These are phyloP conservation scores for Chrysolina americana DNA, from an alignment of 2,888 invertebrate species.

Conservation along the genomic window DNA sequence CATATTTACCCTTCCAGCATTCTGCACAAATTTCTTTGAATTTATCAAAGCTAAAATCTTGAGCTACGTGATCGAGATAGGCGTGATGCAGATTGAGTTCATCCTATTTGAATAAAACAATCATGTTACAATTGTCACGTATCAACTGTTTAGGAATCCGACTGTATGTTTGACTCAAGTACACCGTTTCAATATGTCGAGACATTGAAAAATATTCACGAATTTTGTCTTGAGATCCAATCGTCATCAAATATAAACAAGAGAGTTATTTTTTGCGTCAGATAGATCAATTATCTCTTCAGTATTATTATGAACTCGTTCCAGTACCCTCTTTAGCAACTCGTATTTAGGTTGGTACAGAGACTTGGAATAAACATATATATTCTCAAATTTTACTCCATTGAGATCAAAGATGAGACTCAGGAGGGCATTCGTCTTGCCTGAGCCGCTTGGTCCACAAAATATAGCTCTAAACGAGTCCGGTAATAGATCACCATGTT, in stretches of 20 bases:
- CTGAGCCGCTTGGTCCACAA: too few species aligned
- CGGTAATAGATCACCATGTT: too few species aligned
- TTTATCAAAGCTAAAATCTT: slow-evolving; percentile 11
- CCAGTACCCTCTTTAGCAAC: slow-evolving; percentile 25
- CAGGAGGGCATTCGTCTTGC: too few species aligned
- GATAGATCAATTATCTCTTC: slow-evolving; percentile 32
- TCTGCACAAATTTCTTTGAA: slow-evolving; percentile 15
- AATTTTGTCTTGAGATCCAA: slow-evolving; percentile 16
- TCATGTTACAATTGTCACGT: slow-evolving; percentile 10
- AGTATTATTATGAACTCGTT: slow-evolving; percentile 29
- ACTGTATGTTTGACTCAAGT: slow-evolving; percentile 31
- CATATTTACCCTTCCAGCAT: slow-evolving; percentile 5
- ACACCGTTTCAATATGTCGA: slow-evolving; percentile 26
- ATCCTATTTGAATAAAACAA: slow-evolving; percentile 11
- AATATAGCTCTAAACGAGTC: too few species aligned
- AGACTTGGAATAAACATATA: slow-evolving; percentile 41
- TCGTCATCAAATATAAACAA: slow-evolving; percentile 33
- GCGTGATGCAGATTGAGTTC: slow-evolving; percentile 2
- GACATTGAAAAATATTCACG: slow-evolving; percentile 25
- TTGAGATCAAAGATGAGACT: too few species aligned
- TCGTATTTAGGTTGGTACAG: slow-evolving; percentile 39
- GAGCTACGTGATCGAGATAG: slow-evolving; percentile 9
- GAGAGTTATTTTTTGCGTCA: slow-evolving; percentile 24
- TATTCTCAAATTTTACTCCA: slow-evolving; percentile 40
- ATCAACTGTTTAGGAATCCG: slow-evolving; percentile 17